phyloP scores from a whole-genome alignment of 1,140 invertebrate species.

The Glossosoma conforme region DNA sequence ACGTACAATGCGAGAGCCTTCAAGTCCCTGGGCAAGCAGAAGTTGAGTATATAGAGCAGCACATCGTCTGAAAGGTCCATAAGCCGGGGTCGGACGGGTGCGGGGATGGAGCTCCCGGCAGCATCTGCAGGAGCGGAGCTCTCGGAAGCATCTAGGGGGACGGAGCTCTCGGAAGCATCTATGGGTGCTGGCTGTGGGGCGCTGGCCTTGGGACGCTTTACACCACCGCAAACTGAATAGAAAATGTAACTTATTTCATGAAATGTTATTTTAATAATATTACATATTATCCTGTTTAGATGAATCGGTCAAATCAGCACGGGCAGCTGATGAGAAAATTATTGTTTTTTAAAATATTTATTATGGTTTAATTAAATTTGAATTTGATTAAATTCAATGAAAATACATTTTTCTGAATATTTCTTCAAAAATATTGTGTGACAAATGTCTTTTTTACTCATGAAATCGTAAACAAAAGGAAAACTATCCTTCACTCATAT shows the following conservation, averaged over 20 bases:
- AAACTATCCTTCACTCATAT: no score
- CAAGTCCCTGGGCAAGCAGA: slow-evolving; percentile 37
- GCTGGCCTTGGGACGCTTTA: slow-evolving; percentile 4
- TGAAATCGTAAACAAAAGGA: no score
- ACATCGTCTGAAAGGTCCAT: slow-evolving; percentile 46
- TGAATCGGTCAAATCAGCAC: no score
- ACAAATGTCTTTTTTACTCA: no score
- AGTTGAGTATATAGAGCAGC: slow-evolving; percentile 39
- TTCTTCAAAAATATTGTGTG: no score
- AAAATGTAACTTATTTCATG: background rate
- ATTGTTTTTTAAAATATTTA: no score
- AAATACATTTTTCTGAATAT: no score
- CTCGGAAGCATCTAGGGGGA: background rate
- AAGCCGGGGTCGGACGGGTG: slow-evolving; percentile 23
- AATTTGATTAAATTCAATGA: no score
- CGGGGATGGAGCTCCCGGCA: background rate
- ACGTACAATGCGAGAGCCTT: slow-evolving; percentile 46
- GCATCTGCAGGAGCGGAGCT: background rate
- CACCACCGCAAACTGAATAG: background rate
- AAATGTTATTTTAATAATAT: no score
- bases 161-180: background rate
- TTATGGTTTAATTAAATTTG: no score
- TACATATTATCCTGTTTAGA: no score
- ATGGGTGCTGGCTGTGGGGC: background rate
- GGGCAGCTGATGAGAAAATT: no score